Conservation (phyloP, 2,113 vertebrate species). For the Oenanthe melanoleuca region DNA sequence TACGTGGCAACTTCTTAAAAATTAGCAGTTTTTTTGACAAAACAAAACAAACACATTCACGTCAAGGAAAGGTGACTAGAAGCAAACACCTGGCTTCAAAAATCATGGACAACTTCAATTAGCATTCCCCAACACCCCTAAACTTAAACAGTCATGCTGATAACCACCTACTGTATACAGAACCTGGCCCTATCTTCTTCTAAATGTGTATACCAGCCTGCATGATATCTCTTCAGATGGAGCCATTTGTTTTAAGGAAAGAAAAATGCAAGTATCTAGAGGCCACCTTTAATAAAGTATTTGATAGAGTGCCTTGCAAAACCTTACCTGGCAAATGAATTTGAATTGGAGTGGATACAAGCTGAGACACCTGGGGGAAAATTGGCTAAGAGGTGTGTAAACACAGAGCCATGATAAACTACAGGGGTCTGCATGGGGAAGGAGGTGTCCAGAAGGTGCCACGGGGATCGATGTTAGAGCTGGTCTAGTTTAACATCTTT, state of each 20-base stretch:
- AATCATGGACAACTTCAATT: neutral
- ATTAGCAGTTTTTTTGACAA: neutral
- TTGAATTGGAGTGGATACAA: conserved; percentile 14
- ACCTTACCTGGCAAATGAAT: conserved; percentile 37
- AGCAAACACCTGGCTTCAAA: neutral
- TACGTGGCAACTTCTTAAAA: neutral
- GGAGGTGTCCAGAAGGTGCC: conserved; percentile 29
- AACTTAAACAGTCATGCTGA: neutral
- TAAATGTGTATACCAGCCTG: neutral
- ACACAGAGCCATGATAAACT: conserved; percentile 52
- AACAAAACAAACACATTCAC: neutral
- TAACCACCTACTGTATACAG: neutral
- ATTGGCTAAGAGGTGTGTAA: conserved; percentile 37
- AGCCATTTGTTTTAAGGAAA: conserved; percentile 14
- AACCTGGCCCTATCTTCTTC: neutral
- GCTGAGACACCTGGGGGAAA: neutral
- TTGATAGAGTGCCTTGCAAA: conserved; percentile 34
- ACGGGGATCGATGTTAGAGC: conserved; percentile 33
- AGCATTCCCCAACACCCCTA: neutral
- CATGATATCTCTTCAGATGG: neutral
- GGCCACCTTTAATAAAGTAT: conserved; percentile 40
- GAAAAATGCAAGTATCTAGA: conserved; percentile 32
- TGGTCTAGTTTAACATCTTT: conserved; percentile 58
- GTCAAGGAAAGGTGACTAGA: neutral
- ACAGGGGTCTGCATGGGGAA: neutral